Conservation (phyloP, 2,797 vertebrate species). For the Dryobates pubescens region DNA sequence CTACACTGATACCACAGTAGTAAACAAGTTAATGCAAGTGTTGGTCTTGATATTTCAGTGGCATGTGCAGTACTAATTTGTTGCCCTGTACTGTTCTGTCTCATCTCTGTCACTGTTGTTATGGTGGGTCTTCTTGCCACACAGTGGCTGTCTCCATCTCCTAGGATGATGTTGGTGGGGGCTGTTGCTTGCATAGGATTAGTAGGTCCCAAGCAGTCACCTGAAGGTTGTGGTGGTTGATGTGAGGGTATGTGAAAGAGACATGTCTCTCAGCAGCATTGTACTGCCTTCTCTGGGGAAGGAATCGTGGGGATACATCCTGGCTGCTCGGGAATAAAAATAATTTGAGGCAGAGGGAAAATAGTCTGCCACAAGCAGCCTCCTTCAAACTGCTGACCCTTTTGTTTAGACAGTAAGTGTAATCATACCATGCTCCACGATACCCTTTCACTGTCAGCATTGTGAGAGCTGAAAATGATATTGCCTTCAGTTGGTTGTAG, state of each 20-base stretch:
- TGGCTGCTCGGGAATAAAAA: not conserved
- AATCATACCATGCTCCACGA: accelerated
- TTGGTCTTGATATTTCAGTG: not conserved
- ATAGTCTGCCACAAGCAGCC: not conserved
- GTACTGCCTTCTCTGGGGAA: not conserved
- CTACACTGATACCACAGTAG: not conserved
- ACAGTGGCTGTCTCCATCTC: not conserved
- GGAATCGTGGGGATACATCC: not conserved
- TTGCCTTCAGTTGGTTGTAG: not conserved
- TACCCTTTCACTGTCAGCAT: not conserved
- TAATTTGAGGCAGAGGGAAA: not conserved
- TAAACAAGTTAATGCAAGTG: not conserved
- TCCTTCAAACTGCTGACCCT: not conserved
- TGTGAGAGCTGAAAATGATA: not conserved
- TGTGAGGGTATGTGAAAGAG: not conserved
- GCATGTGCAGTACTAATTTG: not conserved
- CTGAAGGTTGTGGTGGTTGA: not conserved
- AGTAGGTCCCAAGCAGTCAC: not conserved
- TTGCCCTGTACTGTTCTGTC: not conserved
- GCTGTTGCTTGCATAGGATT: not conserved
- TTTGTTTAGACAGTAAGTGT: not conserved
- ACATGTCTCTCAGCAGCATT: not conserved
- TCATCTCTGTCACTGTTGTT: not conserved
- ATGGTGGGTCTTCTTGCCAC: accelerated
- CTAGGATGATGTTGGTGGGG: not conserved